Base-by-base conservation (phyloP, 2,113 vertebrate species). In the Menura novaehollandiae region DNA sequence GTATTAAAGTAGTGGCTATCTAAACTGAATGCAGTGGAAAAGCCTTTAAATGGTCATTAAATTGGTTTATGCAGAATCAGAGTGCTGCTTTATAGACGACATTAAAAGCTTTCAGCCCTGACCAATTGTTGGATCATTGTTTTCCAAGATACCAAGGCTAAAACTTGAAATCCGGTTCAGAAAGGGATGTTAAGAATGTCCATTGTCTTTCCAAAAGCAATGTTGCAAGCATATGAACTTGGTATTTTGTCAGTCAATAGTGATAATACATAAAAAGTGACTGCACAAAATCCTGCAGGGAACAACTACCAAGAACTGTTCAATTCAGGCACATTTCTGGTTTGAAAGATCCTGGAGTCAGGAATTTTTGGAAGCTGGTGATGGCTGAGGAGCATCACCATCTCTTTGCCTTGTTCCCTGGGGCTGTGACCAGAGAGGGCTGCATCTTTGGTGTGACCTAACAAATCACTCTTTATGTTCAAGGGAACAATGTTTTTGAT, bases 1-100 rank as follows among this genome's bases (percentile, higher is more conserved):
- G 4, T 1, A 6, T 15, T 30, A 12, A 37, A 46, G 23, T 21
- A 55, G 1, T 17, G 19, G 44, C 41, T 46, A 0, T 41, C 47
- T 21, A 17, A 77, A 10, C 8, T 27, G 51, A 80, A 39, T 13
- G 62, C 13, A 20, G 28, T 1, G 68, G 15, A 49, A 80, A 46
- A 80, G 8, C 46, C 33, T 55, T 33, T 35, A 52, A 83, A 26
- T 28, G 11, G 6, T 26, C 67, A 7, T 62, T n/a, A 10, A 60
- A 52, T 27, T 76, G 33, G 21, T 72, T 52, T 18, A 11, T 71
- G 43, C 14, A 37, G 73, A 53, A 55, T 33, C 19, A 58, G 28
- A 69, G 16, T 22, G 28, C 6, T 60, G 16, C 72, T 55, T 4
- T 1, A 60, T 8, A 49, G 41, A 60, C 44, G 24, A 18, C 62